These are phyloP conservation scores for Propithecus coquereli DNA, from an alignment of 2,113 vertebrate genomes.

Conservation along the genomic window DNA sequence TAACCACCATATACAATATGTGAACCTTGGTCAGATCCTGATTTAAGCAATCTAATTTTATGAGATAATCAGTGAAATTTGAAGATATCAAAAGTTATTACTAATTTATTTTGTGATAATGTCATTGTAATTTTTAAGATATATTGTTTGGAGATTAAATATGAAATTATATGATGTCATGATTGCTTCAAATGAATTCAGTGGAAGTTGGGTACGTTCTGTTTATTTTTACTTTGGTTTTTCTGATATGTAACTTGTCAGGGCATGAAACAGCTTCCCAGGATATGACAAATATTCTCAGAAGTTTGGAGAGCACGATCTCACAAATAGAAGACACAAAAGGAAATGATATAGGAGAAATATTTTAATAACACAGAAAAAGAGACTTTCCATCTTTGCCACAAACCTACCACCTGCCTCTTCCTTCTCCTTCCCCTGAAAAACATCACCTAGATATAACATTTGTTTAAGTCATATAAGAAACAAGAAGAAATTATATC, in stretches of 20 bases:
- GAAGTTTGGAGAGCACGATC: not conserved
- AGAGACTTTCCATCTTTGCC: not conserved
- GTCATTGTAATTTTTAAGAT: not conserved
- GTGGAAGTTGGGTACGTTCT: not conserved
- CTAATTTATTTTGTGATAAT: not conserved
- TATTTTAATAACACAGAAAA: not conserved
- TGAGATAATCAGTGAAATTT: not conserved
- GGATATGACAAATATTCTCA: not conserved
- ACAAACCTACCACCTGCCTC: not conserved
- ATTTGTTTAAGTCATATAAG: not conserved
- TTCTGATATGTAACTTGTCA: not conserved
- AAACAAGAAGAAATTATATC: not conserved
- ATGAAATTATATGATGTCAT: not conserved
- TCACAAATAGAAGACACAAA: conserved; percentile 16
- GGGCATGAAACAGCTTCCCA: not conserved
- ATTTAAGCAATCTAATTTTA: not conserved
- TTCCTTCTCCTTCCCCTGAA: conserved; percentile 12
- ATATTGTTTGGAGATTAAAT: not conserved
- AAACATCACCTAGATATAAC: not conserved
- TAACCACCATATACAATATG: not conserved
- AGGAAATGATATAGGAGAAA: conserved; percentile 5
- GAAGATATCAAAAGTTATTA: not conserved
- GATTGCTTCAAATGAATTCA: not conserved
- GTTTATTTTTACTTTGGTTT: conserved; percentile 36
- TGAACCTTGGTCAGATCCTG: not conserved